phyloP scores from a whole-genome alignment of 53 echinoderm and acorn worm genomes.

The Temnopleurus reevesii region DNA sequence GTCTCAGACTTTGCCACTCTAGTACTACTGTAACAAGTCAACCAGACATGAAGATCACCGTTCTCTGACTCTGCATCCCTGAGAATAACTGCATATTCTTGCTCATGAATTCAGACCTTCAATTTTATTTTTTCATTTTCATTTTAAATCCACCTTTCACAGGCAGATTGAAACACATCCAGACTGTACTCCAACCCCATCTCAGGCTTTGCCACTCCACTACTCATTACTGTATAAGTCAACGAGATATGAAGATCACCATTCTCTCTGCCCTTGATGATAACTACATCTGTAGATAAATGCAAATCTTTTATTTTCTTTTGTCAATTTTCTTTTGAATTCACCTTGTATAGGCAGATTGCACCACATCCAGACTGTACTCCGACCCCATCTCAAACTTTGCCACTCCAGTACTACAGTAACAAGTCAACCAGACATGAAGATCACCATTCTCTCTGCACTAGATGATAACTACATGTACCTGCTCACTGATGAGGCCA shows the following conservation, averaged over 20 bases:
- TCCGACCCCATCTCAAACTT: neutral
- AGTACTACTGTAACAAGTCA: slow-evolving; percentile 62
- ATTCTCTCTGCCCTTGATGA: slow-evolving; percentile 84
- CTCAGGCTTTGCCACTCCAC: slow-evolving; percentile 65
- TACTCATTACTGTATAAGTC: slow-evolving; percentile 58
- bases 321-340: neutral
- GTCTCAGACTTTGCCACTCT: slow-evolving; percentile 68
- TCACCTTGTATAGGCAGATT: neutral
- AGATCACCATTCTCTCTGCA: slow-evolving; percentile 83
- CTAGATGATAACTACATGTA: slow-evolving; percentile 98
- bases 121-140: no score
- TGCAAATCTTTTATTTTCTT: no score
- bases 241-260: slow-evolving; percentile 84
- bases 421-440: slow-evolving; percentile 82
- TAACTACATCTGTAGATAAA: slow-evolving; percentile 86
- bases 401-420: slow-evolving; percentile 74
- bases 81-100: slow-evolving; percentile 99
- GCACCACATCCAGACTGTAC: slow-evolving; percentile 4
- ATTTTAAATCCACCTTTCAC: no score
- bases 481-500: slow-evolving; percentile 84
- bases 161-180: neutral
- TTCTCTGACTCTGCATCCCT: slow-evolving; percentile 81
- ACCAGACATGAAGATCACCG: slow-evolving; percentile 86
- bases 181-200: neutral
- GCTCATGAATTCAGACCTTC: no score